These are phyloP conservation scores for Craterocephalus amniculus DNA, from an alignment of 2,797 vertebrate species.

Conservation along the genomic window DNA sequence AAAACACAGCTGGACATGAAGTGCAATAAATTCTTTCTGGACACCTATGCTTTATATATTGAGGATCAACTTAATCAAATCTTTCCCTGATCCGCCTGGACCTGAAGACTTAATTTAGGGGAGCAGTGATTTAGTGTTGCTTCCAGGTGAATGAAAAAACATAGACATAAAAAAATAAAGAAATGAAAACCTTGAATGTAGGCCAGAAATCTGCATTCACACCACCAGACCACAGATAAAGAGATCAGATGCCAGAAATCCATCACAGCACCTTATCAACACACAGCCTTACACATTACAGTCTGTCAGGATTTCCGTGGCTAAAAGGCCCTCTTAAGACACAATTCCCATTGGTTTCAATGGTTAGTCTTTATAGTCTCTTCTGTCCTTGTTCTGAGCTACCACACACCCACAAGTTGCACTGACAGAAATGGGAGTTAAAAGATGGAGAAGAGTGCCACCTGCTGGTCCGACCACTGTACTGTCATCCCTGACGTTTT, in stretches of 20 bases:
- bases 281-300: background rate
- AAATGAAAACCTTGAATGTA: conserved; percentile 8
- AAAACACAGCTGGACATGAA: background rate
- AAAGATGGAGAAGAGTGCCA: conserved; percentile 66
- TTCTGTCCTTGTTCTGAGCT: conserved; percentile 4
- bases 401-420: background rate
- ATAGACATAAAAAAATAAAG: too few species aligned
- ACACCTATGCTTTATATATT: background rate
- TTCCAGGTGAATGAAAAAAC: background rate
- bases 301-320: background rate
- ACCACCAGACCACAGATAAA: background rate
- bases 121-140: conserved; percentile 5
- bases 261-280: background rate
- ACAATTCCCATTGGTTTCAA: background rate
- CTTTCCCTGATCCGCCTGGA: conserved; percentile 5
- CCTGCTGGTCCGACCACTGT: conserved; percentile 77
- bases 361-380: background rate
- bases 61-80: conserved; percentile 27
- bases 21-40: background rate
- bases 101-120: conserved; percentile 13
- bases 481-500: conserved; percentile 28
- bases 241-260: background rate
- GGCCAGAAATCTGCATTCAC: conserved; percentile 30
- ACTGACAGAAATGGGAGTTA: conserved; percentile 9
- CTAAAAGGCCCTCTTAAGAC: background rate